A percentile compares a stretch with the other conserved stretches of the same genome.
phyloP scores from a whole-genome alignment of 2,797 vertebrate species.

The Peromyscus melanophrys region DNA sequence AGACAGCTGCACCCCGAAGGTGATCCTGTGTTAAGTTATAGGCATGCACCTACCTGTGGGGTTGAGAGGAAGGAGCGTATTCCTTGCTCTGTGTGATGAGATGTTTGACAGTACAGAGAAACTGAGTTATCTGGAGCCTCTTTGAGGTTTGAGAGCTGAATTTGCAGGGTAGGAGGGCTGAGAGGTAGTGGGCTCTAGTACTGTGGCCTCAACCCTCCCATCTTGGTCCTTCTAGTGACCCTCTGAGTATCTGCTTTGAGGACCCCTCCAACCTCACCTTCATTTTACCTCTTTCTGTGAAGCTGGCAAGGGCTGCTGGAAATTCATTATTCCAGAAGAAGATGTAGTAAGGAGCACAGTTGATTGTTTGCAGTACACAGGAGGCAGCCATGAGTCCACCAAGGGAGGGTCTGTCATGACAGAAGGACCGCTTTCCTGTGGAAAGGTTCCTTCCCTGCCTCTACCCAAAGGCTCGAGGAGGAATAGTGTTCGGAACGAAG shows the following conservation, averaged over 20 bases:
- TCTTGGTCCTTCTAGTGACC: not conserved
- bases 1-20: not conserved
- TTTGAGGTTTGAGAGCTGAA: not conserved
- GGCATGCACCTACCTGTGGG: not conserved
- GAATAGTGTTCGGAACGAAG: not conserved
- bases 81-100: accelerated
- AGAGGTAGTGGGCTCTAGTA: not conserved
- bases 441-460: not conserved
- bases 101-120: not conserved
- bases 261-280: not conserved
- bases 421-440: not conserved
- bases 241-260: not conserved
- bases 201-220: not conserved
- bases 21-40: not conserved
- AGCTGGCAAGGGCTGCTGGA: not conserved
- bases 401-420: not conserved
- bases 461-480: not conserved
- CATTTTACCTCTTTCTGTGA: conserved; percentile 2
- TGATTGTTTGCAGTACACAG: not conserved
- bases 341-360: not conserved
- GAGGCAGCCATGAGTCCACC: not conserved
- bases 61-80: not conserved
- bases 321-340: not conserved
- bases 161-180: not conserved
- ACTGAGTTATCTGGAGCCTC: not conserved